Base-by-base conservation (phyloP, 1,140 invertebrate genomes). In the Trichonephila clavipes region DNA sequence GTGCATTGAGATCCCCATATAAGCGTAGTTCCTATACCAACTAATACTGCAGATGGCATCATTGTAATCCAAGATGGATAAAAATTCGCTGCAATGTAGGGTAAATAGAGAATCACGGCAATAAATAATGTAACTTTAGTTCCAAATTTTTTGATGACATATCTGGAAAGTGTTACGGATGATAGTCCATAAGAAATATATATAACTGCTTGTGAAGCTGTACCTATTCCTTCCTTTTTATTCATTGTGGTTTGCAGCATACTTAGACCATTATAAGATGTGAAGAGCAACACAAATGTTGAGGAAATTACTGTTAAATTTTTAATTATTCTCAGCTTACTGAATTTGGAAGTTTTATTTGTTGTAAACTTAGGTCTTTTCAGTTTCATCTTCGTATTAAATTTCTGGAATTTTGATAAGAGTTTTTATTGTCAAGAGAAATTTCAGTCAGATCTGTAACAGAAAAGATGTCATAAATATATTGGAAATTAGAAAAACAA, bases 211-310 rank as follows among this genome's bases (percentile, higher is more conserved):
- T 85, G 81, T 4, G 82, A 40, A 24, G 19, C 19, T 16, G 69
- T 58, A 7, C 90, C 90, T 24, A 92, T 86, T 24, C 82, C 82
- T 40, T 92, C 16, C 6, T 61, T 51, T 62, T 19, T 61, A 59
- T 92, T 92, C 62, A 92, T 85, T 5, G 90, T 85, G 8, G 34
- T 86, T n/a, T 92, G 90, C 3, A 92, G 28, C 61, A 85, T 92
- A 18, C 40, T 86, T 66, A 98, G 98, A 66, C 98, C 98, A 95
- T 98, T 97, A 96, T 98, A 99, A 61, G 98, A 98, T 24, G 98
- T 99, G 96, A 99, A 99, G 95, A 99, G 98, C 89, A 99, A 97
- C 97, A 98, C 98, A 95, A 99, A 99, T 8, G 98, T 97, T 85
- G 97, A 96, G 94, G 98, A 98, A 8, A 99, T 97, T 72, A 98